Evolutionary conservation across 1,140 invertebrate genomes (phyloP), one percentile per base, ranked within the genome.

Genomic region (Drosophila oshimai): DNA sequence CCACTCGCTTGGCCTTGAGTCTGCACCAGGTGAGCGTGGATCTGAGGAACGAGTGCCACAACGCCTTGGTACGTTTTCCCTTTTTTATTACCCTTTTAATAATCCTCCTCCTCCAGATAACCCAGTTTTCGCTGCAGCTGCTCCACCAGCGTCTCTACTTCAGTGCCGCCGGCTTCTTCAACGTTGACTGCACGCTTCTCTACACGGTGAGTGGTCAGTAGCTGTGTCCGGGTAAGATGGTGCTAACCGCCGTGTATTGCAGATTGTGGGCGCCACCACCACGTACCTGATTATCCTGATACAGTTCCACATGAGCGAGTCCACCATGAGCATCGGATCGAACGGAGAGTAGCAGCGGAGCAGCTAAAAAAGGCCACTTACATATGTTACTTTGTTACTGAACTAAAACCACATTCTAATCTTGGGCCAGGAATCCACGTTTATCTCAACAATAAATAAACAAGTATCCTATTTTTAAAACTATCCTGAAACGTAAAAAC

Each of bases 91-190:
- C n/a, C 34, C n/a, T 10, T 10, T 6, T 28, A 0, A 5, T 12
- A 2, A 5, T 36, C 2, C 0, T 0, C 36, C n/a, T 72, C 6
- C 86, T 77, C 0, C 54, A 93, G 92, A 89, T 93, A 3, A 83
- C 92, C 39, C 79, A 92, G 33, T 93, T 93, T 46, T 92, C 92
- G 4, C 70, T 92, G 31, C 92, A 93, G 42, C 62, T 93, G 22
- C 57, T 92, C 5, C 92, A 93, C 71, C 90, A 90, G 36, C 79
- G 91, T 29, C 49, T 92, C 0, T 57, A 67, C 15, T 91, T 92
- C 22, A 92, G 92, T 7, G 91, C 91, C 10, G 88, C 87, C 4
- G 92, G 91, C 12, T 91, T 92, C 47, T 93, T 93, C 17, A 57
- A 65, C 5, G 81, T 93, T 0, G 91, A 93, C 60, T 91, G 86